phyloP scores from a whole-genome alignment of 2,888 invertebrate genomes.

The Clitarchus hookeri region DNA sequence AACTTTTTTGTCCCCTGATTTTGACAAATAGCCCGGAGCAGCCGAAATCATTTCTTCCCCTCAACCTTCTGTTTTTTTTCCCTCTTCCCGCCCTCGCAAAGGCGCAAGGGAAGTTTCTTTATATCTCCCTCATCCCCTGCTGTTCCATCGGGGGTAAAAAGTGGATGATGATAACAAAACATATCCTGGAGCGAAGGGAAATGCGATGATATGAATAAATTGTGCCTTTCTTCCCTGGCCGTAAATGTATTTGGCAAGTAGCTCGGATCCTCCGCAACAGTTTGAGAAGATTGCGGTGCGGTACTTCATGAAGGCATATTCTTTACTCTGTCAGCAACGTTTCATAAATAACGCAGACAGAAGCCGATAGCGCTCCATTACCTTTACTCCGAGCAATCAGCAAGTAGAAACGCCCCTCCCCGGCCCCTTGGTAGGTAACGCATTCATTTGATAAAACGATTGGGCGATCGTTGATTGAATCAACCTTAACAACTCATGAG shows the following conservation, averaged over 20 bases:
- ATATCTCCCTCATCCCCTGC: neutral
- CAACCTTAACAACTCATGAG: too few species aligned
- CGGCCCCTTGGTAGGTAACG: too few species aligned
- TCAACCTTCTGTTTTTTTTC: constrained; percentile 11
- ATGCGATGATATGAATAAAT: constrained; percentile 14
- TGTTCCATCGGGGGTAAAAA: constrained; percentile 3
- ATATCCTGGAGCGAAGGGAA: neutral
- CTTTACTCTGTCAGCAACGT: constrained; percentile 6
- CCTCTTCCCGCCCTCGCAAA: neutral
- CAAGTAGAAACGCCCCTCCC: too few species aligned
- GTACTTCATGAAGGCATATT: constrained; percentile 1
- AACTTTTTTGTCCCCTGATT: constrained; percentile 17
- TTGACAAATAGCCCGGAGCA: constrained; percentile 25
- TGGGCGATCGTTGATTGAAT: too few species aligned
- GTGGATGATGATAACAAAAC: constrained; percentile 14
- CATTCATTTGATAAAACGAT: too few species aligned
- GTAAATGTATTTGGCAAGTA: constrained; percentile 7
- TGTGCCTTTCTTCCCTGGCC: neutral
- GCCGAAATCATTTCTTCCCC: constrained; percentile 17
- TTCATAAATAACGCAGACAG: neutral
- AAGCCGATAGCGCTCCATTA: neutral
- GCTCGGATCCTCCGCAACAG: neutral
- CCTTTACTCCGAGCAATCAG: neutral
- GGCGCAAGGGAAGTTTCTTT: neutral
- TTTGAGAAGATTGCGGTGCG: neutral